Evolutionary conservation across 2,888 invertebrate species (phyloP), one percentile per base, ranked within the genome.

Genomic region (Harpagoxenus sublaevis): DNA sequence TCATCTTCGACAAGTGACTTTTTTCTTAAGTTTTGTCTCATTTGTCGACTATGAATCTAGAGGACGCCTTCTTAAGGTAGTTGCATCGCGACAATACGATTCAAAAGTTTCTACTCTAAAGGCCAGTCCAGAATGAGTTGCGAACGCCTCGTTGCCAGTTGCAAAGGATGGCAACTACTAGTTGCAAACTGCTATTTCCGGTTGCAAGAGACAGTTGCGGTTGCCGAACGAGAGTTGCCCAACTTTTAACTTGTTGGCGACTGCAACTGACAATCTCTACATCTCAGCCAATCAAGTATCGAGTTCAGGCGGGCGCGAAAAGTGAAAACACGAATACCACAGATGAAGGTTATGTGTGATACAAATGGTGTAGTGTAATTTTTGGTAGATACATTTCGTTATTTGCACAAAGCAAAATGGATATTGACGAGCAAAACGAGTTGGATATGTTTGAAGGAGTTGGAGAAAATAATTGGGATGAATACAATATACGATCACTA

Each of bases 281-380:
- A 96, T 12, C 96, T 97, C 92, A 99, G n/a, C 53, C 53, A 53
- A 53, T 53, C 18, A 53, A 18, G 18, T 53, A 8, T 53, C 35
- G 35, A 15, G 18, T 53, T 15, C n/a, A n/a, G 6, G 8, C 18
- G 8, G 18, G 18, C 18, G 53, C 53, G 18, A 53, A 53, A 8
- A 53, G 53, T 53, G 18, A 23, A 23, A 23, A 23, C 23, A 53
- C 53, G 18, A 53, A 3, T 6, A 53, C 8, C 8, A 6, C 18
- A 6, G 53, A 35, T 35, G 5, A 35, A 35, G 35, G 35, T 35
- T 35, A 35, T 35, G 35, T 35, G 35, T 35, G 3, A 35, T 35
- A 35, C 35, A 35, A 35, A 35, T 35, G 35, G 35, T 35, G 35
- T 35, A 35, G 3, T 35, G 35, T 35, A 18, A 53, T 53, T 53